Base-by-base conservation (phyloP, 1,140 invertebrate genomes). In the Trinorchestia longiramus region DNA sequence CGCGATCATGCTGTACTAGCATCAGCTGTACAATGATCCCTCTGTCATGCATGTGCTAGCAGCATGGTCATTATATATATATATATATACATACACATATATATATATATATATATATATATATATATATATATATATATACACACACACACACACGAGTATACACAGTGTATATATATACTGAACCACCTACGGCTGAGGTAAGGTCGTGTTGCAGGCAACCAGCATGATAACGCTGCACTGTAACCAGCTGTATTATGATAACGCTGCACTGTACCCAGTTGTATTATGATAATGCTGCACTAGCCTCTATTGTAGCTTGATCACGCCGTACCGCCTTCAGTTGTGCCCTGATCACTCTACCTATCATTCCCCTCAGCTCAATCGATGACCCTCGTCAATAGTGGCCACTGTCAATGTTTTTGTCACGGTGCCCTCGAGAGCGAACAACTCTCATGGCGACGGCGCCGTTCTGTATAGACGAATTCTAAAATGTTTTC, bases 301-400 rank as follows among this genome's bases (percentile, higher is more conserved):
- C 88, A 42, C 88, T 4, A 41, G 88, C 88, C 43, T 36, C 88
- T 15, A 15, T 41, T 42, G 88, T 28, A 90, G 41, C 88, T 4
- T 90, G 88, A 90, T 43, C 88, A 90, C 88, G 88, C 88, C 40
- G 87, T 36, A n/a, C 88, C 88, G 4, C n/a, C 88, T 90, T 41
- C 88, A 90, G 88, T 90, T 3, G 88, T 42, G 88, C 43, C 4
- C 1, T 28, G 62, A 77, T 77, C 62, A 77, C 62, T 1, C 28
- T 19, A 0, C 88, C 88, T 28, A 87, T 87, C 36, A 87, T 40
- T 15, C 88, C 8, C 8, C 88, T 90, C 43, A 0, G 43, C 43
- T 19, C 88, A 42, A 90, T 90, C 88, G 41, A 90, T 90, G 41
- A 90, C 88, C 17, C 88, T 42, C n/a, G 88, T 90, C 88, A 43